phyloP scores from a whole-genome alignment of 2,113 vertebrate genomes.

The Progne subis region DNA sequence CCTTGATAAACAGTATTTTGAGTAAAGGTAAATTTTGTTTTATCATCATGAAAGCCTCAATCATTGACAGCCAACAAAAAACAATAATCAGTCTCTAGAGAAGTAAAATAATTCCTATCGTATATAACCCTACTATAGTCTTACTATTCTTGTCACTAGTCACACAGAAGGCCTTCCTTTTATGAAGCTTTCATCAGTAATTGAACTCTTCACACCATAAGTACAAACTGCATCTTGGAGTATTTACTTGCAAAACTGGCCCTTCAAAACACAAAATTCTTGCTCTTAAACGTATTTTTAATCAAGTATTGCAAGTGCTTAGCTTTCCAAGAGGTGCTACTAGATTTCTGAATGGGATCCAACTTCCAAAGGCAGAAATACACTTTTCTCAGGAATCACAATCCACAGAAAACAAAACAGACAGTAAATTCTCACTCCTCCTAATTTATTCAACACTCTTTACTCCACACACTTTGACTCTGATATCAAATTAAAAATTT shows the following conservation, averaged over 20 bases:
- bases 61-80: not conserved
- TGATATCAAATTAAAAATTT: not conserved
- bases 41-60: not conserved
- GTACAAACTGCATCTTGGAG: not conserved
- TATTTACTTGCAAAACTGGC: not conserved
- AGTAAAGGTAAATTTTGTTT: not conserved
- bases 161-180: not conserved
- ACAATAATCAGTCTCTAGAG: not conserved
- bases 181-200: not conserved
- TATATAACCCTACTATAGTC: not conserved
- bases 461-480: not conserved
- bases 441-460: not conserved
- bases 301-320: not conserved
- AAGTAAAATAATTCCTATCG: not conserved
- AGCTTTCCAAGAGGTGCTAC: not conserved
- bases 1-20: not conserved
- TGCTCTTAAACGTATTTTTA: not conserved
- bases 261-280: not conserved
- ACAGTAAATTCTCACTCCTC: not conserved
- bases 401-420: not conserved
- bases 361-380: not conserved
- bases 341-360: not conserved
- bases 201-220: not conserved
- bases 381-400: not conserved
- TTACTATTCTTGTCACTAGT: not conserved